Conservation (phyloP, 2,888 invertebrate genomes). For the Drosophila niveifrons region DNA sequence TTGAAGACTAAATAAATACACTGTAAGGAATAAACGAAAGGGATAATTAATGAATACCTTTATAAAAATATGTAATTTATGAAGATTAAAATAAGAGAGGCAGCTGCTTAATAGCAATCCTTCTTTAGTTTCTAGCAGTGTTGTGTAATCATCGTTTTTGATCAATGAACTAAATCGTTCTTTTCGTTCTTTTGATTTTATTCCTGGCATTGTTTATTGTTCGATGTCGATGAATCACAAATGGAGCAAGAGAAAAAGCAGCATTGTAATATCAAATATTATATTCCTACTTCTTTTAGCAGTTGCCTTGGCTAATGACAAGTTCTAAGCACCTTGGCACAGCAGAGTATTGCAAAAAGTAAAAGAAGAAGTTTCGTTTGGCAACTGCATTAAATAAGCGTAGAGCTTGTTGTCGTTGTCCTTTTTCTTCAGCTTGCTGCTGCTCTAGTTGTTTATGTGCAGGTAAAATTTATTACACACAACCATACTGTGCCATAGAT, state of each 20-base stretch:
- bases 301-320: neutral
- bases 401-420: constrained; percentile 28
- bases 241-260: too few species aligned
- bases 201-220: too few species aligned
- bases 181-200: too few species aligned
- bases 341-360: neutral
- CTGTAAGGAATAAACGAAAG: constrained; percentile 3
- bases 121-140: too few species aligned
- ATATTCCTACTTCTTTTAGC: neutral
- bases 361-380: constrained; percentile 21
- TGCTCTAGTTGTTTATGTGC: constrained; percentile 60
- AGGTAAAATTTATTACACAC: constrained; percentile 67
- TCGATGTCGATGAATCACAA: too few species aligned
- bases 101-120: too few species aligned
- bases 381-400: constrained; percentile 63
- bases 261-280: neutral
- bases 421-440: constrained; percentile 9
- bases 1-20: constrained; percentile 12
- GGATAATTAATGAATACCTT: neutral
- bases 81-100: neutral
- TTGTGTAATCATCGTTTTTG: too few species aligned
- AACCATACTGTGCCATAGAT: constrained; percentile 16
- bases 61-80: neutral
- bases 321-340: neutral
- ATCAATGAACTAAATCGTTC: too few species aligned